phyloP scores from a whole-genome alignment of 2,888 invertebrate genomes.

The Hirtodrosophila confusa region DNA sequence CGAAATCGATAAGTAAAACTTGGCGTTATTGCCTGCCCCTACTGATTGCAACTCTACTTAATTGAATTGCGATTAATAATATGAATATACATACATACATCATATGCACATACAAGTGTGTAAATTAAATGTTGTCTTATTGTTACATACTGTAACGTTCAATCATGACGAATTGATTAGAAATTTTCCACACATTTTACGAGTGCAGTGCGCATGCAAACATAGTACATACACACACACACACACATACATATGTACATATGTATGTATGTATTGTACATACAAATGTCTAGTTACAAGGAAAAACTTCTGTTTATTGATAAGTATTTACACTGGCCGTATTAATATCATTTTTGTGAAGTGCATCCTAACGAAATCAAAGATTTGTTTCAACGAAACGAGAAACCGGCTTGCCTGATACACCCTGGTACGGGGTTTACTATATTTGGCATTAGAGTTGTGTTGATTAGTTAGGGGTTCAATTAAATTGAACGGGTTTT shows the following conservation, averaged over 20 bases:
- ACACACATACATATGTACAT: neutral
- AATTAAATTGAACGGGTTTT: no score
- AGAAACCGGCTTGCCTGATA: slow-evolving; percentile 24
- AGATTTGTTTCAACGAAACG: slow-evolving; percentile 6
- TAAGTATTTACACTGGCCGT: neutral
- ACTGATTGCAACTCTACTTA: no score
- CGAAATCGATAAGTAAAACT: slow-evolving; percentile 23
- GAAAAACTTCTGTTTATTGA: slow-evolving; percentile 12
- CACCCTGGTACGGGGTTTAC: slow-evolving; percentile 24
- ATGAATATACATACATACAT: no score
- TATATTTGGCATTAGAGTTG: no score
- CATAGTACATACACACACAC: neutral
- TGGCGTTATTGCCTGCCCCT: no score
- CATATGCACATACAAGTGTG: no score
- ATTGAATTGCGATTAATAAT: no score
- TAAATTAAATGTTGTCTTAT: no score
- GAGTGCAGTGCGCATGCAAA: neutral
- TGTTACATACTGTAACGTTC: neutral
- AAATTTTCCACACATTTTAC: slow-evolving; percentile 20
- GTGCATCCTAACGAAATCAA: slow-evolving; percentile 11
- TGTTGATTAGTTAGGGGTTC: no score
- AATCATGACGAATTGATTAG: slow-evolving; percentile 14
- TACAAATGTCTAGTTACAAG: neutral
- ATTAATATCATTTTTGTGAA: slow-evolving; percentile 9
- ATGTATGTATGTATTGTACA: no score